Conservation (phyloP, 2,113 vertebrate genomes). For the Sander lucioperca region DNA sequence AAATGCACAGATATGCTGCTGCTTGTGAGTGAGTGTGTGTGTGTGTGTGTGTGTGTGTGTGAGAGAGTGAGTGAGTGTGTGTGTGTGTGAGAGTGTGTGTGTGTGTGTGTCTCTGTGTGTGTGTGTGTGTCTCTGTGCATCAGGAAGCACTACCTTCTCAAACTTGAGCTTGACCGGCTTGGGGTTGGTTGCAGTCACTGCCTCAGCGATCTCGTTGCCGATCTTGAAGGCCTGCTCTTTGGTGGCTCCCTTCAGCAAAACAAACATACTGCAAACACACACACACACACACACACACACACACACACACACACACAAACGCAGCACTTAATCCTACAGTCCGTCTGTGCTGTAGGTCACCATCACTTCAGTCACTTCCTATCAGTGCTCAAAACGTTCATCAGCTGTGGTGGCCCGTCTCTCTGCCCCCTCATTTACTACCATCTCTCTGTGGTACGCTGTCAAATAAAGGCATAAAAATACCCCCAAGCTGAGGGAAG, state of each 20-base stretch:
- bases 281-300: background rate
- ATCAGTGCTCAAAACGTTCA: too few species aligned
- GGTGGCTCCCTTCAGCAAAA: slow-evolving; percentile 96
- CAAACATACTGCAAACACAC: slow-evolving; percentile 90
- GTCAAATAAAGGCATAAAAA: too few species aligned
- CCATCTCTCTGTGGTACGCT: too few species aligned
- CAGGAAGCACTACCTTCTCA: slow-evolving; percentile 89
- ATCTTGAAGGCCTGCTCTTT: slow-evolving; percentile 99
- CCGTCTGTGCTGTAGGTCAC: too few species aligned
- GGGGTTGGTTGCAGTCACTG: slow-evolving; percentile 96
- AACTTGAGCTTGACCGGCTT: slow-evolving; percentile 97
- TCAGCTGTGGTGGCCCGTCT: too few species aligned
- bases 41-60: slow-evolving; percentile 7
- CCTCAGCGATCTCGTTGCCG: slow-evolving; percentile 97
- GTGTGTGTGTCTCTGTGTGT: too few species aligned
- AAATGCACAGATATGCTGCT: background rate
- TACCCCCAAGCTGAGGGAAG: too few species aligned
- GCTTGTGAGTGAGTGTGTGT: background rate
- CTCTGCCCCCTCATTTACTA: too few species aligned
- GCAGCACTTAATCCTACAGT: background rate
- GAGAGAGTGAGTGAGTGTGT: background rate
- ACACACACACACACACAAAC: slow-evolving; percentile 6
- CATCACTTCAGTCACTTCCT: background rate
- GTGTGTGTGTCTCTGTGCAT: too few species aligned
- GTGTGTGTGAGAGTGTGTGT: background rate